A percentile compares a stretch with the other conserved stretches of the same genome.
Conservation (phyloP, 2,888 invertebrate genomes). For the Lasius fuliginosus region DNA sequence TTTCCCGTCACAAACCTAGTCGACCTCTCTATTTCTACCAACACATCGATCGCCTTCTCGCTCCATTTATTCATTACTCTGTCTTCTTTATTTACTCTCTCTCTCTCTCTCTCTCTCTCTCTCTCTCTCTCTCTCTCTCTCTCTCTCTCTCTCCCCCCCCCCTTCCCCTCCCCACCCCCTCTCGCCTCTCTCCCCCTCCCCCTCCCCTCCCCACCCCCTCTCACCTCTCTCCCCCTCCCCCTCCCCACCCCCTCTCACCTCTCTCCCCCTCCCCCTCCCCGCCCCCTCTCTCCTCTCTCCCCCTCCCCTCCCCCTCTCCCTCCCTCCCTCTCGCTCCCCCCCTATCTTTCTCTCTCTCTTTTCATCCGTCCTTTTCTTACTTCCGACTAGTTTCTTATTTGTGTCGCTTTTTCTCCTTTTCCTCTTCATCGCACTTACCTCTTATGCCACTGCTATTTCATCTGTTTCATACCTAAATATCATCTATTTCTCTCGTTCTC, state of each 20-base stretch:
- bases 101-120: background rate
- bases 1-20: conserved; percentile 45
- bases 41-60: conserved; percentile 4
- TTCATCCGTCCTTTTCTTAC: background rate
- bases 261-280: too few species aligned
- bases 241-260: too few species aligned
- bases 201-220: too few species aligned
- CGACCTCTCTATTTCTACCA: conserved; percentile 55
- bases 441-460: background rate
- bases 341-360: background rate
- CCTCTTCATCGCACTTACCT: conserved; percentile 16
- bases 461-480: background rate
- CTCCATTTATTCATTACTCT: background rate
- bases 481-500: conserved; percentile 38
- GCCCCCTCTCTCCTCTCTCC: too few species aligned
- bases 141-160: background rate
- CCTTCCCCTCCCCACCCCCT: too few species aligned
- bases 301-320: background rate
- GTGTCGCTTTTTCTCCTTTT: background rate
- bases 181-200: too few species aligned
- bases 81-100: background rate
- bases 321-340: too few species aligned
- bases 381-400: background rate
- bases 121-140: background rate
- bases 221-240: too few species aligned